phyloP scores from a whole-genome alignment of 2,888 invertebrate genomes.

The Euproctis similis region DNA sequence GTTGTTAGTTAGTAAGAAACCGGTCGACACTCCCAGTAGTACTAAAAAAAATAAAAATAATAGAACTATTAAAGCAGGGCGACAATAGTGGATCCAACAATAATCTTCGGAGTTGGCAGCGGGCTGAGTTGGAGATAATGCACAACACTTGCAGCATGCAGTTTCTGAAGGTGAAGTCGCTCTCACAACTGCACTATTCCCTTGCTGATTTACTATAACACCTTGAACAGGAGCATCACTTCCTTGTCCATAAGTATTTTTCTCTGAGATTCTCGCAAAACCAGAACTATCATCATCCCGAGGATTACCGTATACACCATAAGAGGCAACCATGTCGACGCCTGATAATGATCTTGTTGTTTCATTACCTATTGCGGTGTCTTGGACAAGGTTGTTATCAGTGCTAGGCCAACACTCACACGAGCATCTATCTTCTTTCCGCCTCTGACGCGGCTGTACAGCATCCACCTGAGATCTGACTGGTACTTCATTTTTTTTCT shows the following conservation, averaged over 20 bases:
- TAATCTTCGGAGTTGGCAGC: constrained; percentile 67
- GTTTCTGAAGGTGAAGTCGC: constrained; percentile 37
- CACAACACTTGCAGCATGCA: constrained; percentile 56
- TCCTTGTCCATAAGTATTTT: constrained; percentile 57
- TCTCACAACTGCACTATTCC: constrained; percentile 66
- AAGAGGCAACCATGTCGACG: constrained; percentile 71
- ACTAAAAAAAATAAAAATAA: constrained; percentile 72
- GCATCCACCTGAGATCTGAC: constrained; percentile 55
- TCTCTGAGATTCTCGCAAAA: constrained; percentile 61
- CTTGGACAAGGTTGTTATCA: constrained; percentile 57
- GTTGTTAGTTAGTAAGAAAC: constrained; percentile 75
- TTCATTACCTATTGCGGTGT: constrained; percentile 48
- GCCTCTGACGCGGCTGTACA: constrained; percentile 51
- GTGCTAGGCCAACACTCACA: constrained; percentile 73
- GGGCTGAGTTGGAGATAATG: constrained; percentile 43
- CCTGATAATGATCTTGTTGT: constrained; percentile 65
- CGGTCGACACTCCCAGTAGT: constrained; percentile 73
- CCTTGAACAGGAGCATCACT: constrained; percentile 67
- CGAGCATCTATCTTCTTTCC: constrained; percentile 69
- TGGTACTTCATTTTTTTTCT: constrained; percentile 59
- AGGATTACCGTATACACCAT: constrained; percentile 70
- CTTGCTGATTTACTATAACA: constrained; percentile 71
- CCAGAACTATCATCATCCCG: constrained; percentile 70
- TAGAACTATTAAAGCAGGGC: constrained; percentile 70
- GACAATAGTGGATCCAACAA: constrained; percentile 73